These are phyloP conservation scores for Drosophila cyrtoloma DNA, from an alignment of 2,888 invertebrate genomes.

Conservation along the genomic window DNA sequence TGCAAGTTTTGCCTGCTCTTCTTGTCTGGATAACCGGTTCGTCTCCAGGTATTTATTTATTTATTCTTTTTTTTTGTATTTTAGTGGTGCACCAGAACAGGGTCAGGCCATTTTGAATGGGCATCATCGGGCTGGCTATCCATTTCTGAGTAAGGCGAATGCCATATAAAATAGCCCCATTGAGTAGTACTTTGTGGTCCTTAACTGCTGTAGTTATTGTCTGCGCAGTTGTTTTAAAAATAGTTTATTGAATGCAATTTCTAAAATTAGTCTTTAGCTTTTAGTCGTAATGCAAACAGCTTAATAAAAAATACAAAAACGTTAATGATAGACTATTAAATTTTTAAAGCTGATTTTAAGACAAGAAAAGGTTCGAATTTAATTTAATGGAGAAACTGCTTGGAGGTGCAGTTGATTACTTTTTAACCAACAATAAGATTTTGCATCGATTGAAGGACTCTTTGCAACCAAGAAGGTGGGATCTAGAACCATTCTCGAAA, in stretches of 20 bases:
- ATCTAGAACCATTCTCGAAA: background rate
- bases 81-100: conserved; percentile 72
- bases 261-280: conserved; percentile 14
- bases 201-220: conserved; percentile 2
- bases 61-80: conserved; percentile 1
- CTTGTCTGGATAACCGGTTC: conserved; percentile 60
- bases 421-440: background rate
- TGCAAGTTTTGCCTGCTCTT: conserved; percentile 27
- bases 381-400: background rate
- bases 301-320: background rate
- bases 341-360: background rate
- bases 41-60: conserved; percentile 31
- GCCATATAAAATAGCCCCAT: conserved; percentile 41
- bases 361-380: background rate
- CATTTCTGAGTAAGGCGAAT: conserved; percentile 42
- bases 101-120: conserved; percentile 76
- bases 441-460: background rate
- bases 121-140: conserved; percentile 38
- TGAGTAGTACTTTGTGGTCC: conserved; percentile 6
- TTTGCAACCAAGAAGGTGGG: background rate
- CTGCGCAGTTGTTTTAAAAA: conserved; percentile 8
- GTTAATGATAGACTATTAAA: background rate
- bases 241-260: conserved; percentile 12
- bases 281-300: background rate
- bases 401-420: background rate